Base-by-base conservation (phyloP, 2,113 vertebrate genomes). In the Erythrocercus mccallii region DNA sequence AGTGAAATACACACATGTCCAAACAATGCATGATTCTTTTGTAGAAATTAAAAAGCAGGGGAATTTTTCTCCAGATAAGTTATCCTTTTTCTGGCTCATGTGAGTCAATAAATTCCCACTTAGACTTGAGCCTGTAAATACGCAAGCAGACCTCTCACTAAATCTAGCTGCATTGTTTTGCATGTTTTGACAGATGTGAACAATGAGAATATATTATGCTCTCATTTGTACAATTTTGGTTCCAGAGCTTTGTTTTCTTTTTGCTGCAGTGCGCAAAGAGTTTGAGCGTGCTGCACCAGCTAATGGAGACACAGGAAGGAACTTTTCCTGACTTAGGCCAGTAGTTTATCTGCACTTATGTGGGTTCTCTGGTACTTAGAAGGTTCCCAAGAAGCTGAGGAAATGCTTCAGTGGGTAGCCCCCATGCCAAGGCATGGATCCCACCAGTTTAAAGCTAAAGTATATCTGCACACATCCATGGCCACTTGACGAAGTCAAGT, bases 131-230 rank as follows among this genome's bases (percentile, higher is more conserved):
- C 23, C 62, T 88, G 62, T 69, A 95, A 95, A 70, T 76, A 82
- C 3, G 5, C 57, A 85, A 80, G 64, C 79, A 92, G 79, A 62
- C 22, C 20, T 86, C 81, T 90, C 56, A 31, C 66, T 94, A 87
- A 94, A 85, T 88, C 90, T 82, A 51, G 68, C 79, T 58, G 66
- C n/a, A 73, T 82, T 82, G 74, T 93, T 94, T 86, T 53, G 62
- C 42, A 24, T 85, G 74, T 62, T 90, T 91, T 88, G 94, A 92
- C 95, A 96, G 84, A 93, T 57, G 58, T 47, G 78, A 91, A 50
- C 68, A 91, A 84, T 56, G 70, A 82, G 66, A 94, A 92, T 54
- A 62, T 31, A 54, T 94, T 86, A 69, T 58, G 68, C 66, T 87
- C 50, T 91, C 74, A 77, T 93, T 91, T 80, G 42, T 72, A 77